phyloP scores from a whole-genome alignment of 2,113 vertebrate species.

The Periophthalmus modestus region DNA sequence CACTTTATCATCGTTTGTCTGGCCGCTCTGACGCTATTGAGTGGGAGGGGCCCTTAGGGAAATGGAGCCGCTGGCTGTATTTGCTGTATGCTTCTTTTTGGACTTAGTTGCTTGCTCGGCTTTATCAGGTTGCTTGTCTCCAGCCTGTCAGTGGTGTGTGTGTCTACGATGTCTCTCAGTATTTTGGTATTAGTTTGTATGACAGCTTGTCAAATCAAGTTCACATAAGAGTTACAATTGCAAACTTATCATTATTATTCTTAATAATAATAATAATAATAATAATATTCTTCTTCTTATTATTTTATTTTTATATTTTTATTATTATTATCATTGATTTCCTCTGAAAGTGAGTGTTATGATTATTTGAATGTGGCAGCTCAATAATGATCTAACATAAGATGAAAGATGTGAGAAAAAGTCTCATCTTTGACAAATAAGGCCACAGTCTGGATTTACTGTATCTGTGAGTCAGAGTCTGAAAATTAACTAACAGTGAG shows the following conservation, averaged over 20 bases:
- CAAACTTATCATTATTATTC: too few relatives aligned
- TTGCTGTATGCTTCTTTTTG: slow-evolving; percentile 71
- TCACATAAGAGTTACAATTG: not conserved
- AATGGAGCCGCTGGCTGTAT: slow-evolving; percentile 68
- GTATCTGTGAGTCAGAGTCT: slow-evolving; percentile 30
- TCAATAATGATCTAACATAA: slow-evolving; percentile 48
- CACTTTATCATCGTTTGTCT: slow-evolving; percentile 99
- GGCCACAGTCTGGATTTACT: slow-evolving; percentile 14
- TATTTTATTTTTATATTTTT: too few relatives aligned
- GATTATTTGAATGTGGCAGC: slow-evolving; percentile 27
- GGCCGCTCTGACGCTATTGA: slow-evolving; percentile 78
- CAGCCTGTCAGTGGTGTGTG: slow-evolving; percentile 53
- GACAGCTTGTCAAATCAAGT: slow-evolving; percentile 37
- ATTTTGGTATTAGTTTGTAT: slow-evolving; percentile 50
- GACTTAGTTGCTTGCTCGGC: slow-evolving; percentile 57
- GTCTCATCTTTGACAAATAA: not conserved
- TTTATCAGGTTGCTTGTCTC: slow-evolving; percentile 60
- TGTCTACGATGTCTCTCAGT: slow-evolving; percentile 17
- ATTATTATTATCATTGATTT: too few relatives aligned
- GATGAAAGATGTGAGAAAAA: not conserved
- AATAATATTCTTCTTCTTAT: too few relatives aligned
- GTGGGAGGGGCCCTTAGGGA: slow-evolving; percentile 79
- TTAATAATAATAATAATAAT: too few relatives aligned
- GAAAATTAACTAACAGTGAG: slow-evolving; percentile 35
- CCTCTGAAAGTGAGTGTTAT: slow-evolving; percentile 38